Evolutionary conservation across 2,113 vertebrate genomes (phyloP).

Genomic region (Misgurnus mizolepis): DNA sequence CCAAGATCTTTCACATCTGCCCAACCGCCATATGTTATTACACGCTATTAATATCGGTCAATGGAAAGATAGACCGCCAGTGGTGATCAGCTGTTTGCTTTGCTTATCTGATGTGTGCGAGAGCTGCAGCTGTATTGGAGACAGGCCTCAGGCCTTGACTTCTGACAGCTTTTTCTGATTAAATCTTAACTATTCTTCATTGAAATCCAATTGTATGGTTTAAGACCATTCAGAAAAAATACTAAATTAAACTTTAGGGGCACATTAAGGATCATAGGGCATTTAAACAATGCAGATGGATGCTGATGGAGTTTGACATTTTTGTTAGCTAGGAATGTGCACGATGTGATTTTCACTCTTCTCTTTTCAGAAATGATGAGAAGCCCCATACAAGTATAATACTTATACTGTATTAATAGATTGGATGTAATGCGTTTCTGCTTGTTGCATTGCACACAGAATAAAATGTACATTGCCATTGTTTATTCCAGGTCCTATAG

Average conservation of each 20-base stretch:
- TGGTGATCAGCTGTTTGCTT: conserved; percentile 68
- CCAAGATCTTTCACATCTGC: conserved; percentile 56
- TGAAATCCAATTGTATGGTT: background rate
- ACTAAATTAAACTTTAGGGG: background rate
- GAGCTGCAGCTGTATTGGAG: conserved; percentile 22
- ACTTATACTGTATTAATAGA: background rate
- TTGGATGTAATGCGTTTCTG: background rate
- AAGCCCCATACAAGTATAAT: too few relatives aligned
- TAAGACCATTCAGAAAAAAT: conserved; percentile 8
- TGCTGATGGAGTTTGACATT: too few relatives aligned
- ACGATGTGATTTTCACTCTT: too few relatives aligned
- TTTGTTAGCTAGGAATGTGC: too few relatives aligned
- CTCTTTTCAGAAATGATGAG: too few relatives aligned
- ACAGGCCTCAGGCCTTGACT: conserved; percentile 2
- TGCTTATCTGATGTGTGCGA: conserved; percentile 64
- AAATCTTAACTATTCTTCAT: conserved; percentile 15
- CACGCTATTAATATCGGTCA: conserved; percentile 62
- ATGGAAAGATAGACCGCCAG: conserved; percentile 59
- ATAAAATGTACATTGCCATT: background rate
- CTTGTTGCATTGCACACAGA: background rate
- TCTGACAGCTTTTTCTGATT: conserved; percentile 29
- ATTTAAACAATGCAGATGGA: too few relatives aligned
- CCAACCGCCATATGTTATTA: conserved; percentile 62
- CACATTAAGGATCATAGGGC: background rate
- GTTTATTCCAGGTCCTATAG: conserved; percentile 29